A percentile compares a stretch with the other conserved stretches of the same genome.
Conservation (phyloP, 2,888 invertebrate genomes). For the Nymphalis polychloros region DNA sequence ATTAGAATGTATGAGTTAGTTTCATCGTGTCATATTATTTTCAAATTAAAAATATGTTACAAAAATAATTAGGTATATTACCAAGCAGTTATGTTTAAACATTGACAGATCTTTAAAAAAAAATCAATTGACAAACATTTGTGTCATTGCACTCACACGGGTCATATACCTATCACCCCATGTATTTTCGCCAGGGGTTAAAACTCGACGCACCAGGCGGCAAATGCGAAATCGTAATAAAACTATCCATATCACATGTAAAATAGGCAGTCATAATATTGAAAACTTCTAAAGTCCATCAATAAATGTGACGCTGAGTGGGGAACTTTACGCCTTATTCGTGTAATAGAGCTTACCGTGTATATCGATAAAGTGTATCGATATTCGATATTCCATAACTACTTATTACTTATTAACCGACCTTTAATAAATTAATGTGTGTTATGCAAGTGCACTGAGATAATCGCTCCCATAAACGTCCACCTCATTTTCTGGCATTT, state of each 20-base stretch:
- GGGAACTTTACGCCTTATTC: slow-evolving; percentile 64
- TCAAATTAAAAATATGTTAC: not conserved
- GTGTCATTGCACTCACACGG: slow-evolving; percentile 21
- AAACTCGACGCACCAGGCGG: slow-evolving; percentile 75
- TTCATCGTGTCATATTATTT: no score
- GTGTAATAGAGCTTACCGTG: slow-evolving; percentile 38
- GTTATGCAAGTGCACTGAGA: slow-evolving; percentile 35
- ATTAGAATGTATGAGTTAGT: no score
- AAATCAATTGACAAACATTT: slow-evolving; percentile 4
- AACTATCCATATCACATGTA: slow-evolving; percentile 78
- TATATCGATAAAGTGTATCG: slow-evolving; percentile 19
- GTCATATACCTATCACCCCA: slow-evolving; percentile 46
- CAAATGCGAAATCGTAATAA: slow-evolving; percentile 82
- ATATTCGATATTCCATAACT: slow-evolving; percentile 36
- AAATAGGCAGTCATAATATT: slow-evolving; percentile 78
- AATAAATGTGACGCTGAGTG: slow-evolving; percentile 76
- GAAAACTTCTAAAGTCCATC: slow-evolving; percentile 81
- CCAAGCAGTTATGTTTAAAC: not conserved
- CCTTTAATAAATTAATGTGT: slow-evolving; percentile 29
- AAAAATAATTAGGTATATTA: no score
- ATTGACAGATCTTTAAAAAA: not conserved
- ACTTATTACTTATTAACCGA: slow-evolving; percentile 27
- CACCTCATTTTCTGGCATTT: slow-evolving; percentile 36
- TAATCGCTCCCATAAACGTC: slow-evolving; percentile 32
- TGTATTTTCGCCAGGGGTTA: slow-evolving; percentile 44